These are phyloP conservation scores for Crypturellus undulatus DNA, from an alignment of 2,113 vertebrate genomes.

Conservation along the genomic window DNA sequence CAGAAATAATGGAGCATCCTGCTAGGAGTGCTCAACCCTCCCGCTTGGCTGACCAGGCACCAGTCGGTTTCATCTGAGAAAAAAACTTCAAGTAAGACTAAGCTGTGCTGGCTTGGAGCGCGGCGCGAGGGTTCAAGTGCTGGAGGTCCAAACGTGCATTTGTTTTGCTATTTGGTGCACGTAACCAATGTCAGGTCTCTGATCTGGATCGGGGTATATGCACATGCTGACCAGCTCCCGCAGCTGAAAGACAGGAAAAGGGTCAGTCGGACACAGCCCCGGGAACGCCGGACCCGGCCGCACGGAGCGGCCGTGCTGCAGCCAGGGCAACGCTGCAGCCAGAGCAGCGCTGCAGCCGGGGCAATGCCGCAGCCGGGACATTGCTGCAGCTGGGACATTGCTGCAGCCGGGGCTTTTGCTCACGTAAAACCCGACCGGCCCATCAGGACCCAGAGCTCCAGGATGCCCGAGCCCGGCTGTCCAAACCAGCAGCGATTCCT, in stretches of 20 bases:
- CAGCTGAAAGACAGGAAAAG: slow-evolving; percentile 72
- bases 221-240: slow-evolving; percentile 89
- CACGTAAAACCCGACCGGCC: too few relatives aligned
- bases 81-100: slow-evolving; percentile 79
- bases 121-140: slow-evolving; percentile 73
- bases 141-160: slow-evolving; percentile 87
- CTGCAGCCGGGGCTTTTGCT: too few relatives aligned
- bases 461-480: background rate
- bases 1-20: slow-evolving; percentile 50
- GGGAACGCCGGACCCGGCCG: too few relatives aligned
- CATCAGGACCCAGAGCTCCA: background rate
- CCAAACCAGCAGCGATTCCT: background rate
- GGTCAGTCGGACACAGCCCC: too few relatives aligned
- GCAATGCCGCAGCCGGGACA: too few relatives aligned
- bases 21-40: slow-evolving; percentile 48
- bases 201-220: slow-evolving; percentile 85
- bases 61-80: slow-evolving; percentile 65
- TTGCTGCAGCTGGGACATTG: too few relatives aligned
- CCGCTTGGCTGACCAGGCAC: slow-evolving; percentile 44
- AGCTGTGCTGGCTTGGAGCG: slow-evolving; percentile 58
- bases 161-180: slow-evolving; percentile 88
- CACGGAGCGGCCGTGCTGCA: too few relatives aligned
- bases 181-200: slow-evolving; percentile 84
- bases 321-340: too few relatives aligned
- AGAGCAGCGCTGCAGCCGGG: too few relatives aligned